Percentiles rank a stretch among this genome's conserved stretches.
These are phyloP conservation scores for Holcopasites calliopsidis DNA, from an alignment of 1,140 invertebrate species.

Conservation along the genomic window DNA sequence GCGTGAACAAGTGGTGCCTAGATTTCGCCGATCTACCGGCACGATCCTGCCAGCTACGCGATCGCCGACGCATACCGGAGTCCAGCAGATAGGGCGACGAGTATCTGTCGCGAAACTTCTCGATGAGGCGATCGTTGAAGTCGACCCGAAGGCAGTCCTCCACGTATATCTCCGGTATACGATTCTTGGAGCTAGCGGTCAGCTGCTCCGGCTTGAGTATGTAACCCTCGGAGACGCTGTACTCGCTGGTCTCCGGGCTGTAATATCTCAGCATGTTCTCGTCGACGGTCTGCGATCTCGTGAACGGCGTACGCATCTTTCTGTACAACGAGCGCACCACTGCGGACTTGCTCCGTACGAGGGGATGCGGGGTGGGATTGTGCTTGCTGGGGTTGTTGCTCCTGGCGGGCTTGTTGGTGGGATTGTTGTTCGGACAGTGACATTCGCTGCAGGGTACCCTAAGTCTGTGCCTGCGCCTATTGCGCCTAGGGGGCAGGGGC, in stretches of 20 bases:
- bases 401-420: slow-evolving; percentile 55
- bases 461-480: slow-evolving; percentile 79
- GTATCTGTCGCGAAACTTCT: slow-evolving; percentile 68
- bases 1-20: slow-evolving; percentile 29
- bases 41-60: slow-evolving; percentile 68
- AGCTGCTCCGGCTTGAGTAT: slow-evolving; percentile 69
- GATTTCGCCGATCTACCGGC: slow-evolving; percentile 27
- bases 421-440: slow-evolving; percentile 72
- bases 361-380: slow-evolving; percentile 74
- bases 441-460: slow-evolving; percentile 79
- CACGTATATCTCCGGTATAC: slow-evolving; percentile 75
- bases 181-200: slow-evolving; percentile 57
- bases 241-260: slow-evolving; percentile 76
- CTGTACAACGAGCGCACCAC: slow-evolving; percentile 79
- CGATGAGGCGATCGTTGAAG: slow-evolving; percentile 70
- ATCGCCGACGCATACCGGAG: slow-evolving; percentile 52
- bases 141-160: slow-evolving; percentile 74
- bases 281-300: slow-evolving; percentile 77
- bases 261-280: slow-evolving; percentile 76
- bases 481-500: slow-evolving; percentile 77
- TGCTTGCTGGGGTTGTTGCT: slow-evolving; percentile 72
- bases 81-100: slow-evolving; percentile 37
- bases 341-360: slow-evolving; percentile 81
- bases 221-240: slow-evolving; percentile 72
- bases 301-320: slow-evolving; percentile 78